Evolutionary conservation across 37 sponge, comb jelly and placozoan genomes (phyloP).

Genomic region (Aplysina aerophoba): DNA sequence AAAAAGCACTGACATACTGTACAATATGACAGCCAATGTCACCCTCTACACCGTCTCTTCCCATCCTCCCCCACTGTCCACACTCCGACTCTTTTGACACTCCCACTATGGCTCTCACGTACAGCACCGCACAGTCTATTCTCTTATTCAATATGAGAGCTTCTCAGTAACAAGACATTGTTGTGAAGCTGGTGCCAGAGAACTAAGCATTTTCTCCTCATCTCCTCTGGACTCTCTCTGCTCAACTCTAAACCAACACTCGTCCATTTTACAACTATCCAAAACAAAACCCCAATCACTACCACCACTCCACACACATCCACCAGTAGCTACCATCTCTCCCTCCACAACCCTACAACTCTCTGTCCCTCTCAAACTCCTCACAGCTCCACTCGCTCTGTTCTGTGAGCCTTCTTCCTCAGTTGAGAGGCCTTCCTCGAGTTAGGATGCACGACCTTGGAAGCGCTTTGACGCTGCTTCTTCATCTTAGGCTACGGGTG

Average conservation of each 20-base stretch:
- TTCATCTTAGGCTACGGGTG: background rate
- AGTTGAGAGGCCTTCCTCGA: constrained; percentile 60
- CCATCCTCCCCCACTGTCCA: background rate
- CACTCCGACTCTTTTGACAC: background rate
- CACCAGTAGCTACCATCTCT: background rate
- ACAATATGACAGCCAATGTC: background rate
- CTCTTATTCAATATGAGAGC: no score
- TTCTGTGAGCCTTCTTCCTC: constrained; percentile 24
- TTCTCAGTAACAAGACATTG: no score
- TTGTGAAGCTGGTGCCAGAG: no score
- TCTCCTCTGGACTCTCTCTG: constrained; percentile 4
- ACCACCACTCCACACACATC: background rate
- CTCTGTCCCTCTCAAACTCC: background rate
- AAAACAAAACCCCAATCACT: background rate
- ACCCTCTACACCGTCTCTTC: background rate
- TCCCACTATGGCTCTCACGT: no score
- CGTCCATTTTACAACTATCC: background rate
- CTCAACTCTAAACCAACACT: no score
- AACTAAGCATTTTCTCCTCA: background rate
- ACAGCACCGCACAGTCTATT: no score
- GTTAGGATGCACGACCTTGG: constrained; percentile 40
- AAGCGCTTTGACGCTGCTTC: background rate
- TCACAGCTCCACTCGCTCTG: constrained; percentile 45
- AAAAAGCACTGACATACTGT: background rate
- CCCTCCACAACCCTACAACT: background rate